Evolutionary conservation across 2,797 vertebrate species (phyloP).

Genomic region (Trematomus bernacchii): DNA sequence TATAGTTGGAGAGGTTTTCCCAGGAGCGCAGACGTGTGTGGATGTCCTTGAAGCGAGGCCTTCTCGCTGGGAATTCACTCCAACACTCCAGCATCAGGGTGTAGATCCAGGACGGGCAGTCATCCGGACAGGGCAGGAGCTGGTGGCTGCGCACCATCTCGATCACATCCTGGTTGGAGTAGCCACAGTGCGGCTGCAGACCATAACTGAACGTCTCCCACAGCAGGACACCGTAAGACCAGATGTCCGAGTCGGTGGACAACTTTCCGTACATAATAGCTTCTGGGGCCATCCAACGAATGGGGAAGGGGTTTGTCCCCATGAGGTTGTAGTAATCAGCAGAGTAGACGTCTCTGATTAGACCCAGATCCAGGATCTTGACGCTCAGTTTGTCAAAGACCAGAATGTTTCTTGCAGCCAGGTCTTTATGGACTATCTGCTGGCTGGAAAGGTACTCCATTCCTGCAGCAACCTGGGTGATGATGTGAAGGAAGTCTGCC

Average conservation of each 20-base stretch:
- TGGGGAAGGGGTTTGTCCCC: conserved; percentile 91
- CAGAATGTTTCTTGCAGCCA: conserved; percentile 94
- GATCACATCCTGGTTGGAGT: conserved; percentile 97
- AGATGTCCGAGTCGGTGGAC: conserved; percentile 95
- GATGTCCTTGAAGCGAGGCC: conserved; percentile 97
- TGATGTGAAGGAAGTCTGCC: conserved; percentile 93
- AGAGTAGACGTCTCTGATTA: conserved; percentile 96
- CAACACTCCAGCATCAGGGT: conserved; percentile 96
- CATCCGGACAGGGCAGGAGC: conserved; percentile 93
- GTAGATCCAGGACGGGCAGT: conserved; percentile 96
- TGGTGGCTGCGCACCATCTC: conserved; percentile 95
- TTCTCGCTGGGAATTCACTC: conserved; percentile 92
- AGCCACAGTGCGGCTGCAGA: conserved; percentile 97
- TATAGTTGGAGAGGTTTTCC: conserved; percentile 94
- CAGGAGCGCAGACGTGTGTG: conserved; percentile 93
- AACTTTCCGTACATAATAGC: conserved; percentile 95
- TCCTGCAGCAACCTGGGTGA: conserved; percentile 93
- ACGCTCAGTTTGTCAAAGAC: conserved; percentile 94
- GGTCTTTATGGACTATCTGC: conserved; percentile 95
- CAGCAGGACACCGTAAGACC: conserved; percentile 95
- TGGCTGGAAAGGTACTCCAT: conserved; percentile 97
- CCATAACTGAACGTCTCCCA: conserved; percentile 99
- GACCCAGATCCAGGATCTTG: conserved; percentile 94
- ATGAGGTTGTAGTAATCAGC: conserved; percentile 96
- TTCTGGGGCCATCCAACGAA: conserved; percentile 98